Evolutionary conservation across 2,888 invertebrate species (phyloP), one percentile per base, ranked within the genome.

Genomic region (Chymomyza amoena): DNA sequence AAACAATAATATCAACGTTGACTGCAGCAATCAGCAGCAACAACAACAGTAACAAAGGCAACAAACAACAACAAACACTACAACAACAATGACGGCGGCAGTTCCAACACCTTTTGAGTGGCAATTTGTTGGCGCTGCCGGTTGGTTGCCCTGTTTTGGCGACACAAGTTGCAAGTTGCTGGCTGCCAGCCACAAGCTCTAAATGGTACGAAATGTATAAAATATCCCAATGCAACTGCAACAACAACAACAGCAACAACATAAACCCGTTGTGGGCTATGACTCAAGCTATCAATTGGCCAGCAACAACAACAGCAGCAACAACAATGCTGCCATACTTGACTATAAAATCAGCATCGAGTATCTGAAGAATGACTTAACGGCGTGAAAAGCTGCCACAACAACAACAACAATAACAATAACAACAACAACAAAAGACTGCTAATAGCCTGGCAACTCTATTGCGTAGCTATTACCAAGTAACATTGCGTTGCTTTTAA

Each of bases 241-340:
- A 25, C 25, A 25, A 25, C 20, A 20, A 20, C 25, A 25, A 25
- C 25, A 25, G 4, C 4, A 25, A 25, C 25, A 25, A 25, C 25
- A 25, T 64, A 75, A 87, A 78, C 80, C 84, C 81, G 85, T 81
- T 87, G 87, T 70, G 81, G 72, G 74, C 75, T 85, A 80, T 85
- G 84, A 85, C 83, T 85, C 87, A 81, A 83, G 81, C 85, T 81
- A 87, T 85, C 87, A 81, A 87, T 87, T 85, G 84, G 72, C 83
- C 51, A 64, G 51, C 68, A 75, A 61, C 57, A 72, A 67, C 78
- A 69, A 72, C 68, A 75, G 69, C 74, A 57, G 36, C 28, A 15
- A 15, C 60, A 60, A 36, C 60, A 60, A 60, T n/a, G 25, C 18
- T 60, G 36, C 60, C 60, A 80, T 74, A 72, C 85, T 82, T 72